Conservation (phyloP, 2,888 invertebrate species). For the Lobophora halterata region DNA sequence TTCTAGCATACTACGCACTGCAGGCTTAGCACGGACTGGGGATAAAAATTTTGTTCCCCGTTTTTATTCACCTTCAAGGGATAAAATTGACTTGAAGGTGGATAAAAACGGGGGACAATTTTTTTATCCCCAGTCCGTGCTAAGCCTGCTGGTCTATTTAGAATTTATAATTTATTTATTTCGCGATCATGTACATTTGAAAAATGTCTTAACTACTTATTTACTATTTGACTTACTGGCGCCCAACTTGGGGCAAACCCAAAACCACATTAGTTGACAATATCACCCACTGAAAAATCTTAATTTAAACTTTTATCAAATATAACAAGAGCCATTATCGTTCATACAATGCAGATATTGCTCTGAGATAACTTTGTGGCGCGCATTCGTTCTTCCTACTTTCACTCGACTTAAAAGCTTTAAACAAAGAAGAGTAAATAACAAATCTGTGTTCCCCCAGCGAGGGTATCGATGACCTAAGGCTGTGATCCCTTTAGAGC, state of each 20-base stretch:
- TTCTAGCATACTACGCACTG: too few species aligned
- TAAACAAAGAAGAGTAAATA: conserved; percentile 25
- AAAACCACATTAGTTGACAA: neutral
- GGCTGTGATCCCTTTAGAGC: conserved; percentile 37
- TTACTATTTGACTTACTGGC: neutral
- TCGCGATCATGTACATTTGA: too few species aligned
- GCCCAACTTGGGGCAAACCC: neutral
- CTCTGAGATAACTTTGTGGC: conserved; percentile 10
- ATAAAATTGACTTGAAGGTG: too few species aligned
- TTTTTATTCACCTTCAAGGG: too few species aligned
- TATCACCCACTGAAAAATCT: neutral
- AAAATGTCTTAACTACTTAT: too few species aligned
- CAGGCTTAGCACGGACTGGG: too few species aligned
- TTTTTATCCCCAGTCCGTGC: too few species aligned
- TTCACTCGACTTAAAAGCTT: conserved; percentile 17
- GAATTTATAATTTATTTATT: too few species aligned
- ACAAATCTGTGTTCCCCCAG: conserved; percentile 19
- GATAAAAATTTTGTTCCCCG: too few species aligned
- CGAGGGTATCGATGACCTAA: conserved; percentile 31
- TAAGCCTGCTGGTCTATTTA: too few species aligned
- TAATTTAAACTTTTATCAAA: neutral
- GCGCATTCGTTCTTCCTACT: conserved; percentile 9
- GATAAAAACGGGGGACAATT: too few species aligned
- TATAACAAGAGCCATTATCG: neutral
- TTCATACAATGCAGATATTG: conserved; percentile 4